Evolutionary conservation across 2,888 invertebrate species (phyloP).

Genomic region (Argyra leucocephala): DNA sequence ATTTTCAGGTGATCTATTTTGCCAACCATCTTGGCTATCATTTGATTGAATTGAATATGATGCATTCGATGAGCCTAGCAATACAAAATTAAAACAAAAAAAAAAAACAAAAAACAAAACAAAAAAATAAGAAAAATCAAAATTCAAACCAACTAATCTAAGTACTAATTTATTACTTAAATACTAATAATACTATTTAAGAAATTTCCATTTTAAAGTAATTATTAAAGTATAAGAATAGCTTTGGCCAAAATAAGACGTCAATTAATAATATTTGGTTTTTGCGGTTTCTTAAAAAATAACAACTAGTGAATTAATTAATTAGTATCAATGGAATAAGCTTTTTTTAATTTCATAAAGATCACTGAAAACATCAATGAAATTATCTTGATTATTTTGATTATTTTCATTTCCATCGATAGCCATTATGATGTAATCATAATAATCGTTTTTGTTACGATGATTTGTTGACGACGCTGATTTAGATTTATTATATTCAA

Average conservation of each 20-base stretch:
- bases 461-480: neutral
- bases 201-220: neutral
- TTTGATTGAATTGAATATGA: constrained; percentile 75
- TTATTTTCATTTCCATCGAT: neutral
- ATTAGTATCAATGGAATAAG: neutral
- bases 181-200: neutral
- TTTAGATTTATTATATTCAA: neutral
- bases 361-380: constrained; percentile 3
- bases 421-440: neutral
- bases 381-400: neutral
- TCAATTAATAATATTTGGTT: no score
- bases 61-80: constrained; percentile 51
- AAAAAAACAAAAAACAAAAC: constrained; percentile 20
- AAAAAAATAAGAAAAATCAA: constrained; percentile 8
- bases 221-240: neutral
- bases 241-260: neutral
- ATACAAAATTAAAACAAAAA: constrained; percentile 31
- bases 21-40: constrained; percentile 40
- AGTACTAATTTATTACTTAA: neutral
- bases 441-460: neutral
- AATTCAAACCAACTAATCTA: neutral
- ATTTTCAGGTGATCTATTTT: constrained; percentile 30
- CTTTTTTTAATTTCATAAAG: neutral
- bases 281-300: no score
- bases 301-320: neutral